Evolutionary conservation across 2,797 vertebrate genomes (phyloP).

Genomic region (Neosilurus hyrtlii): DNA sequence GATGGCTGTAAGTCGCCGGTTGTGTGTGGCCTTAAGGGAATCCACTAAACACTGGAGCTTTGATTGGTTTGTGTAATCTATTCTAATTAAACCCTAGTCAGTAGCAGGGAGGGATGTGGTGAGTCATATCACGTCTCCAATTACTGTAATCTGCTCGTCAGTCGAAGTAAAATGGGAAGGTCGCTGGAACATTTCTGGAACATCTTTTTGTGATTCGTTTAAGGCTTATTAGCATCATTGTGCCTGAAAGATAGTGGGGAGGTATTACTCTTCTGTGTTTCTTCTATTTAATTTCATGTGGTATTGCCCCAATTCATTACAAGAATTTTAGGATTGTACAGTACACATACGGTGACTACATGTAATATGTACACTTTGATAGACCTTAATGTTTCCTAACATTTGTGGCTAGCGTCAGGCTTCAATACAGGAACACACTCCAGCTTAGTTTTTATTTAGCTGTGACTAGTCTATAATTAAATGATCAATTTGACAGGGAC

Average conservation of each 20-base stretch:
- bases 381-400: not conserved
- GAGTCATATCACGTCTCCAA: not conserved
- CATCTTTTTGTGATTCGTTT: not conserved
- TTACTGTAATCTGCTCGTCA: constrained; percentile 6
- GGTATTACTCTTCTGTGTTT: constrained; percentile 60
- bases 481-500: not conserved
- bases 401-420: no score
- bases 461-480: not conserved
- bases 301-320: not conserved
- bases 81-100: not conserved
- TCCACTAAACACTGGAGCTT: not conserved
- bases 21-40: not conserved
- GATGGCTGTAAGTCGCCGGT: not conserved
- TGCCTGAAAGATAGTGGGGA: constrained; percentile 45
- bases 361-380: not conserved
- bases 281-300: constrained; percentile 62
- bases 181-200: not conserved
- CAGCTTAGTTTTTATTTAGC: not conserved
- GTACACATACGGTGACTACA: not conserved
- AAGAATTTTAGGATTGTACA: not conserved
- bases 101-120: not conserved
- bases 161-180: not conserved
- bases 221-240: constrained; percentile 18
- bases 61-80: not conserved
- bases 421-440: not conserved